phyloP scores from a whole-genome alignment of 2,113 vertebrate genomes.

The Piaya cayana region DNA sequence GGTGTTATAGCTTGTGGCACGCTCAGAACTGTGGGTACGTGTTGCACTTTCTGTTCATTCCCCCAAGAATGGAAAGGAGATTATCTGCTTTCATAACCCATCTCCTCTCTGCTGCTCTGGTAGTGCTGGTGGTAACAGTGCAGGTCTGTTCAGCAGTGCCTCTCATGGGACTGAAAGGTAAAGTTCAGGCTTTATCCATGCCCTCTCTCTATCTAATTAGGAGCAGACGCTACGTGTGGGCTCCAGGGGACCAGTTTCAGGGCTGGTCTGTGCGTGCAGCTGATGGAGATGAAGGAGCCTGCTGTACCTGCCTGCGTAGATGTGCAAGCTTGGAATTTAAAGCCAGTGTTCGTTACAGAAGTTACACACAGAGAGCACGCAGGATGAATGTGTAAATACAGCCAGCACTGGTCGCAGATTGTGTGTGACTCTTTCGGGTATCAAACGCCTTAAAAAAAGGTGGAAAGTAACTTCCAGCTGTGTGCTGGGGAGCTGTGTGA shows the following conservation, averaged over 20 bases:
- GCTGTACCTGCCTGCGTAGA: rapidly evolving
- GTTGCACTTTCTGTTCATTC: not conserved
- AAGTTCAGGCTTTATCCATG: not conserved
- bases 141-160: not conserved
- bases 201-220: not conserved
- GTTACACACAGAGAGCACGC: not conserved
- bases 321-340: not conserved
- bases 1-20: rapidly evolving
- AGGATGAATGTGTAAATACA: not conserved
- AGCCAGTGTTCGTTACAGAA: not conserved
- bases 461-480: not conserved
- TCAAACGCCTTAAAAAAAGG: not conserved
- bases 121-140: not conserved
- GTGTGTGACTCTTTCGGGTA: not conserved
- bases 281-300: not conserved
- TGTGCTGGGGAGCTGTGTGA: not conserved
- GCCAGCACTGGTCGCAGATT: rapidly evolving
- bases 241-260: not conserved
- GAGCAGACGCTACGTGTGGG: rapidly evolving
- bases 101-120: not conserved
- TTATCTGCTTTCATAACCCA: not conserved
- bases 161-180: not conserved
- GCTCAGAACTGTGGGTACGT: not conserved
- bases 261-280: not conserved
- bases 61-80: not conserved